Evolutionary conservation across 1,140 invertebrate genomes (phyloP), one percentile per base, ranked within the genome.

Genomic region (Leucophenga varia): DNA sequence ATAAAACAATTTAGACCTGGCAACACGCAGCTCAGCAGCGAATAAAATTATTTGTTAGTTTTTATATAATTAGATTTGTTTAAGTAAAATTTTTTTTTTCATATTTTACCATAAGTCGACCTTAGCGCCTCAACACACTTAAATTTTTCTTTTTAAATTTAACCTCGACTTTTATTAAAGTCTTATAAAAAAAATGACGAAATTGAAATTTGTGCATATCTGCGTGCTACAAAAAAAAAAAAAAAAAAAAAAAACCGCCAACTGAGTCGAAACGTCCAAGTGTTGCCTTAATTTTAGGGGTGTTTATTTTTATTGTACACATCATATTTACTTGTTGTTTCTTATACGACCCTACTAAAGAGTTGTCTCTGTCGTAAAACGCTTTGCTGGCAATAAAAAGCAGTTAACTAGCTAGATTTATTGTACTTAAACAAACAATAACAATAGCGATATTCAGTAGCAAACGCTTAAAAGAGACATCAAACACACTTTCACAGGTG

Each of bases 401-500:
- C 63, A 68, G 64, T 67, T 68, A 67, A 67, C 63, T 68, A 67
- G 63, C 65, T 67, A 68, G 63, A 68, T 67, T 67, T 67, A 67
- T 68, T 67, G 64, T 68, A 67, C 64, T 67, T 52, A 67, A 67
- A 67, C 67, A 67, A 68, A 67, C 56, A 59, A 43, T 47, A 52
- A 58, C 56, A 58, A 58, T 46, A 55, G 43, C 45, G 49, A 39
- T 44, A 57, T 49, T n/a, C 44, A 34, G 13, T 4, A 34, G 13
- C 31, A 34, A 13, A 9, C 6, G 31, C 31, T 13, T 8, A 34
- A 6, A 25, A 34, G 31, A 13, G 22, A 36, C 45, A 51, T 44
- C 5, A 25, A 25, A 25, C 5, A 25, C 49, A 52, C 49, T 59
- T 64, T 68, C 64, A 49, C 55, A 67, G 59, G 59, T 67, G 59